These are phyloP conservation scores for Calliopum simillimum DNA, from an alignment of 2,888 invertebrate genomes.

Conservation along the genomic window DNA sequence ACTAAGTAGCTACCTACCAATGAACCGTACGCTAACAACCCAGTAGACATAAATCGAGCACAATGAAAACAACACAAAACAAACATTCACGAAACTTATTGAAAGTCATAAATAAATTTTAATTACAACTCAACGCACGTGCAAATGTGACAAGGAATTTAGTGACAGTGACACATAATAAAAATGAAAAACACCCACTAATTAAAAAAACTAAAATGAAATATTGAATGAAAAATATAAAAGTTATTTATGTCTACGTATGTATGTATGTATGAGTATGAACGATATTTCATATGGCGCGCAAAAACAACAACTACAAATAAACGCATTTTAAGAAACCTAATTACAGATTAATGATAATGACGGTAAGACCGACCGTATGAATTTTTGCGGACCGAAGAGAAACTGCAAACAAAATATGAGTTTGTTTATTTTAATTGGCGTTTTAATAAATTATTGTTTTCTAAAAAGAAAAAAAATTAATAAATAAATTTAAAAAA, in stretches of 20 bases:
- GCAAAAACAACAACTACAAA: too few relatives aligned
- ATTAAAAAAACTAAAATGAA: neutral
- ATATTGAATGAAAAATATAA: too few relatives aligned
- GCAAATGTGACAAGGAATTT: conserved; percentile 8
- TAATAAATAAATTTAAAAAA: neutral
- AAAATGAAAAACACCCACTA: conserved; percentile 1
- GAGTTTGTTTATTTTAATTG: neutral
- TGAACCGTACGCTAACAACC: neutral
- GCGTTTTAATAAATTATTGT: neutral
- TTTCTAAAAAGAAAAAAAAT: neutral
- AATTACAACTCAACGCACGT: conserved; percentile 19
- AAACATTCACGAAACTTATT: conserved; percentile 21
- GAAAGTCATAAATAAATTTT: conserved; percentile 30
- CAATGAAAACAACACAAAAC: neutral
- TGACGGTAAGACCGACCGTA: too few relatives aligned
- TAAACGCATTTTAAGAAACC: too few relatives aligned
- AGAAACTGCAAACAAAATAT: neutral
- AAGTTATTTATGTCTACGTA: too few relatives aligned
- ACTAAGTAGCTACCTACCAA: neutral
- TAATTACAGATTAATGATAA: too few relatives aligned
- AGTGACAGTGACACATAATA: neutral
- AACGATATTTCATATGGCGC: neutral
- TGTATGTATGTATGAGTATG: neutral
- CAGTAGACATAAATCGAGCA: neutral
- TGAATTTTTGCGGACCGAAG: neutral